Evolutionary conservation across 2,888 invertebrate species (phyloP).

Genomic region (Nomada fabriciana): DNA sequence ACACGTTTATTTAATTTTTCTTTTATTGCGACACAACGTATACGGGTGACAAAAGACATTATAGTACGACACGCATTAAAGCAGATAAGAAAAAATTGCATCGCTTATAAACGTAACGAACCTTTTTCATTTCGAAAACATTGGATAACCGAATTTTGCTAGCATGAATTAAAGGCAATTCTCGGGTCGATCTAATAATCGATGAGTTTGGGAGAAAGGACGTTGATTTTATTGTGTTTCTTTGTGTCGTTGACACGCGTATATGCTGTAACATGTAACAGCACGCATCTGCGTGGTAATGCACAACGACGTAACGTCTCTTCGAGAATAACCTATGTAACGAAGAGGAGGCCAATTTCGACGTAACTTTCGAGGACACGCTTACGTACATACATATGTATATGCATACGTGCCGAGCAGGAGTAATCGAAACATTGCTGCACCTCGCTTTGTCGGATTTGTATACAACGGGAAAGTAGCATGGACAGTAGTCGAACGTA

Average conservation of each 20-base stretch:
- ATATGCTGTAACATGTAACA: constrained; percentile 56
- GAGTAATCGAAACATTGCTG: constrained; percentile 36
- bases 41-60: background rate
- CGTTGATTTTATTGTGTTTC: constrained; percentile 35
- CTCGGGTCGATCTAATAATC: constrained; percentile 17
- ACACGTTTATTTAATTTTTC: constrained; percentile 7
- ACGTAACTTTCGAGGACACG: constrained; percentile 56
- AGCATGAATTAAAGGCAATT: constrained; percentile 23
- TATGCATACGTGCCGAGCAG: background rate
- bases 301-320: constrained; percentile 51
- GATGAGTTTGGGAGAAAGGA: constrained; percentile 24
- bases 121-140: background rate
- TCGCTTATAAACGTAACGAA: background rate
- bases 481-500: constrained; percentile 21
- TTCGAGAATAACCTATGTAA: constrained; percentile 57
- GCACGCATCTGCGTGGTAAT: constrained; percentile 48
- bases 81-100: background rate
- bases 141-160: background rate
- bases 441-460: constrained; percentile 18
- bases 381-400: constrained; percentile 9
- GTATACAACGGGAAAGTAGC: constrained; percentile 36
- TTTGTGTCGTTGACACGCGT: constrained; percentile 68
- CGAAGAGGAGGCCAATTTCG: constrained; percentile 54
- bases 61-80: background rate
- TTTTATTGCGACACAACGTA: background rate